phyloP scores from a whole-genome alignment of 2,113 vertebrate species.

The Prietella phreatophila region DNA sequence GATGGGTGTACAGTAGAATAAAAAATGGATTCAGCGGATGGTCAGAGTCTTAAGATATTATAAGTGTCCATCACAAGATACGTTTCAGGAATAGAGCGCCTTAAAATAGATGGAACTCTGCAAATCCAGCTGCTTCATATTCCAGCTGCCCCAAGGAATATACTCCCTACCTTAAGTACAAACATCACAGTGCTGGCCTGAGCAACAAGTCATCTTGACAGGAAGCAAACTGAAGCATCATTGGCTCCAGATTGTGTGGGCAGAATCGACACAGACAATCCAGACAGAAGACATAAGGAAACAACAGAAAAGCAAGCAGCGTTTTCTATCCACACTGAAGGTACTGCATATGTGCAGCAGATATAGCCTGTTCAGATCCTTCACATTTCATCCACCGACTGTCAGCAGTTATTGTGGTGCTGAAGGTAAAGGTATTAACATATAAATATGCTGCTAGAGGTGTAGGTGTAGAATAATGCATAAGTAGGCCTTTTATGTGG shows the following conservation, averaged over 20 bases:
- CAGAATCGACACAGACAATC: not conserved
- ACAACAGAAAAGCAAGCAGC: not conserved
- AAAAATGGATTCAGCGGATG: not conserved
- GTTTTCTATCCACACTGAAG: not conserved
- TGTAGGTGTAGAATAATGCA: not conserved
- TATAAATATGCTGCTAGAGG: not conserved
- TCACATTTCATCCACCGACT: not conserved
- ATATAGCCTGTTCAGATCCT: not conserved
- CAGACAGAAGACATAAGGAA: not conserved
- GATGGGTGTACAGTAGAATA: not conserved
- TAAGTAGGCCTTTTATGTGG: not conserved
- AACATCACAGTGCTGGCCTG: conserved; percentile 3
- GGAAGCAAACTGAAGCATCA: conserved; percentile 2
- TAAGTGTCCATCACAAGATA: not conserved
- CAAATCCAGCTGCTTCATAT: conserved; percentile 19
- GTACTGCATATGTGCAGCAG: not conserved
- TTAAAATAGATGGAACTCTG: conserved; percentile 16
- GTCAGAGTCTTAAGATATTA: not conserved
- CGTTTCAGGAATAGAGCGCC: not conserved
- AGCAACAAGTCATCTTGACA: conserved; percentile 40
- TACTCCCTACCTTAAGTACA: not conserved
- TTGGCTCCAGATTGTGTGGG: conserved; percentile 5
- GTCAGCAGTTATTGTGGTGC: not conserved
- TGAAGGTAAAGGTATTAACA: not conserved
- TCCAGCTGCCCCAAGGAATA: not conserved